Conservation (phyloP, 2,888 invertebrate genomes). For the Mimas tiliae region DNA sequence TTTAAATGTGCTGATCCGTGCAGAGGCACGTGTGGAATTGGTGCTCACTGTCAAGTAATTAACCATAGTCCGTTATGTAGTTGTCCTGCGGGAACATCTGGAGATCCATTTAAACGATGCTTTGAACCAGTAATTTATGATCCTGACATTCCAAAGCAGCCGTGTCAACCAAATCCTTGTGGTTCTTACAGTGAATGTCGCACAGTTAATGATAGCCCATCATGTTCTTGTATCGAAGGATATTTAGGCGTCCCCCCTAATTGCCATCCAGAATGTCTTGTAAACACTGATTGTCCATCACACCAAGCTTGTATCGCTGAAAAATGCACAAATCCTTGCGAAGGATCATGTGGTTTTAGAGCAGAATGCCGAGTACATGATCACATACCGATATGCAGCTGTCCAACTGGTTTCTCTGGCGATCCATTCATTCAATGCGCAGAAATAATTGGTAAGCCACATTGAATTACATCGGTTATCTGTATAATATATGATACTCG, state of each 20-base stretch:
- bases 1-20: constrained; percentile 93
- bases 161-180: constrained; percentile 91
- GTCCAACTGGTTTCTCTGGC: constrained; percentile 89
- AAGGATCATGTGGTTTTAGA: constrained; percentile 91
- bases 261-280: constrained; percentile 93
- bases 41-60: constrained; percentile 89
- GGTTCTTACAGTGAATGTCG: constrained; percentile 93
- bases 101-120: constrained; percentile 87
- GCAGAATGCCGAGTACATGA: constrained; percentile 92
- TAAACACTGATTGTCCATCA: constrained; percentile 92
- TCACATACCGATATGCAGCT: constrained; percentile 93
- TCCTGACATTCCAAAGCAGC: constrained; percentile 67
- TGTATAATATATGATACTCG: too few species aligned
- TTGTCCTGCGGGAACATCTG: constrained; percentile 87
- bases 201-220: constrained; percentile 87
- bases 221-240: constrained; percentile 90
- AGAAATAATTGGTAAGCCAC: constrained; percentile 72
- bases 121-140: constrained; percentile 57
- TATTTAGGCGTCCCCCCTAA: constrained; percentile 92
- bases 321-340: constrained; percentile 92
- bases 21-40: constrained; percentile 88
- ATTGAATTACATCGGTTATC: neutral
- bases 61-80: constrained; percentile 93
- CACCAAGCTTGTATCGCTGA: constrained; percentile 92
- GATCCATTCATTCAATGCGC: constrained; percentile 92